Base-by-base conservation (phyloP, 2,797 vertebrate genomes). In the Dicrostonyx torquatus region DNA sequence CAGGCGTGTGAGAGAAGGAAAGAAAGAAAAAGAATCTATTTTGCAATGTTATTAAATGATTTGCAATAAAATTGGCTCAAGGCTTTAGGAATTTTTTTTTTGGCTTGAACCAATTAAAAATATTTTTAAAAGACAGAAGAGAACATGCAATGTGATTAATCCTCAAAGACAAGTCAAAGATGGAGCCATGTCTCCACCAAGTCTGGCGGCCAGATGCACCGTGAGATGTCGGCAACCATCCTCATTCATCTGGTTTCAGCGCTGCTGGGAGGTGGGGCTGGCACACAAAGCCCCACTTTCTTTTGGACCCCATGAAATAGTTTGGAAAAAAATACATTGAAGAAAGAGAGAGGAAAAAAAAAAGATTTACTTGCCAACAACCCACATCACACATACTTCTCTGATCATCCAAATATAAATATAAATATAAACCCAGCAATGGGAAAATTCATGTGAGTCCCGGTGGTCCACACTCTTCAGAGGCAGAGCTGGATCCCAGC, bases 331-430 rank as follows among this genome's bases (percentile, higher is more conserved):
- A 97, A 97, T 80, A 97, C 86, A 93, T 83, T 73, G 91, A 97
- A 97, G 95, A 96, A 96, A 97, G 93, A 94, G 80, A 93, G 83
- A 82, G 34, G 0, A 96, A 94, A 96, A 91, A 93, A 88, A 93
- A 93, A 89, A 73, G 97, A 96, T 75, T 85, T 92, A 60, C 95
- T 97, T 97, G 97, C 97, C 97, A 98, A 95, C 94, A 97, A 84
- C 96, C 97, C 97, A 95, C 97, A 98, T 96, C 93, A 97, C 3
- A 82, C 97, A 97, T 97, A 96, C 97, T 98, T 98, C 97, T 95
- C 97, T 34, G 85, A 98, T 98, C 98, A 98, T 97, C 97, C 96
- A 97, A 98, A 98, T 97, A 98, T 98, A 98, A 98, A 98, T 95
- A 86, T 70, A 86, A 87, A 87, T 98, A 97, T 93, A 97, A 95